Evolutionary conservation across 35 echinoderm and acorn worm species (phyloP), one percentile per base, ranked within the genome.

Genomic region (Stichopus chloronotus): DNA sequence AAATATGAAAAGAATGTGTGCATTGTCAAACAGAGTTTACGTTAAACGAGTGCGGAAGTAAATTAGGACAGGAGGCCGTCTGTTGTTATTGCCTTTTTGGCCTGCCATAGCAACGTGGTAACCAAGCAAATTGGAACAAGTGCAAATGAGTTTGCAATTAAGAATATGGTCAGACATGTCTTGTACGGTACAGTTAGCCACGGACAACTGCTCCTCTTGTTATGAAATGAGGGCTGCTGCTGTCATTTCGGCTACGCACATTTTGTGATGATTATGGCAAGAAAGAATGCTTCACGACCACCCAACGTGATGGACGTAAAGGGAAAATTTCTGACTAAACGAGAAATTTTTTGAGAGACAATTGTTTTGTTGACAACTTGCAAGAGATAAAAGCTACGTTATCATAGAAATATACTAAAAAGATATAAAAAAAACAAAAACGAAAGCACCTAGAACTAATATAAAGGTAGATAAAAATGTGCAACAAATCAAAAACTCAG

Each of bases 21-120:
- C 81, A 84, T 84, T 84, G 81, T 84, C 81, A 84, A 84, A 84
- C 81, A 57, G 43, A 84, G 81, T 84, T 84, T 84, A 84, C 81
- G 56, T 84, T 84, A 17, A 57, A 84, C 55, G 81, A 84, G 53
- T 56, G 81, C 43, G 81, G 81, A 84, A 84, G 81, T 84, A 84
- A 57, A 84, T 74, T 74, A 20, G n/a, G 81, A 84, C 52, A 84
- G 53, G 81, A 54, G 10, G 53, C 81, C 53, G 53, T 84, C 81
- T 23, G 12, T 84, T 84, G 56, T 84, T 84, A 84, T 84, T 84
- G 56, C 81, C 69, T 74, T 84, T 84, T 84, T 55, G 53, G 81
- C 52, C 81, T 54, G 53, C 81, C 81, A 13, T 84, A 84, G 81
- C 81, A 84, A 84, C 81, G 81, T 55, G 53, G 81, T 84, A 84